Base-by-base conservation (phyloP, 2,797 vertebrate species). In the Otus scops region DNA sequence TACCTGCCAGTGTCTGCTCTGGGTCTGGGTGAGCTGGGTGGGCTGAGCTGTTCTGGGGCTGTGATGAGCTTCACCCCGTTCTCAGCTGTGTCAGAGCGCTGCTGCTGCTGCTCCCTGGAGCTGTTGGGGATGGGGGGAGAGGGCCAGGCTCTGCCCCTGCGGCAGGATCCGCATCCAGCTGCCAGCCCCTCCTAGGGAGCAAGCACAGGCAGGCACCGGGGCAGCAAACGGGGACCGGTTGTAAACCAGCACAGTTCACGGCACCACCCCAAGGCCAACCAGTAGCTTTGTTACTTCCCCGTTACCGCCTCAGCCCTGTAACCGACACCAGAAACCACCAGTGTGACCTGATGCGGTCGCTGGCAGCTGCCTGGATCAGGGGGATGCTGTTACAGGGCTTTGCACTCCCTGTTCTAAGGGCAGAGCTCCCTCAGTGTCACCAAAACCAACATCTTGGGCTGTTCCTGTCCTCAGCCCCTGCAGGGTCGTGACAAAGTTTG, bases 371-470 rank as follows among this genome's bases (percentile, higher is more conserved):
- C 63, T 20, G 82, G 11, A 21, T 17, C 11, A 19, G 50, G 1
- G 1, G 20, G 32, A 10, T 1, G 3, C 45, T 9, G 20, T 18
- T 21, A 7, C 22, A 1, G 2, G 1, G 45, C 4, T 0, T 12
- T 4, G 43, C 1, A 11, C 43, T 54, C 79, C 28, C 59, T 13
- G 11, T 1, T 23, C 7, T 3, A 6, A 34, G 14, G 0, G 13
- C 39, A 21, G 43, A 30, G 28, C 54, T 65, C 59, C 28, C 38
- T 20, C 30, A 0, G 9, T 0, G 16, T 16, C 18, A 24, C 75
- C 67, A 24, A 38, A 50, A 3, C 64, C 4, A 0, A 20, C 6
- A 17, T 9, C 21, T 18, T 0, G 1, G 15, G n/a, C 71, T 59
- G 47, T 13, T 16, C 60, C 64, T 76, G 70, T 21, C 54, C 63